Percentiles rank a stretch among this genome's conserved stretches.
Conservation (phyloP, 2,797 vertebrate genomes). For the Serranus cabrilla region DNA sequence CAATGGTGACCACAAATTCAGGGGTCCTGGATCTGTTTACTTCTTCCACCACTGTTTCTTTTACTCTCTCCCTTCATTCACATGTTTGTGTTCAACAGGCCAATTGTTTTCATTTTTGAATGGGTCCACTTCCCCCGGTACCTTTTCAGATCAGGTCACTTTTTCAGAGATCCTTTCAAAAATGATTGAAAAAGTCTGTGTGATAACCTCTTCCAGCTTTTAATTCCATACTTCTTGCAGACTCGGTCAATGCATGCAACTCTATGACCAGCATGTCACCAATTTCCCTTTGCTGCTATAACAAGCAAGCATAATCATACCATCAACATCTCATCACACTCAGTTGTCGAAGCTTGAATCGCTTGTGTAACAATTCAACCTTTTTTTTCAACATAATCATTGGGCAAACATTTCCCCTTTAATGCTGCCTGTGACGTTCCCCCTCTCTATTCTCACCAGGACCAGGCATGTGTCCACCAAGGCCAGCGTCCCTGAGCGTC, state of each 20-base stretch:
- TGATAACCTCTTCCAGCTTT: neutral
- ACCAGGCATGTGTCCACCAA: constrained; percentile 96
- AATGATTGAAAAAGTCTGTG: too few species aligned
- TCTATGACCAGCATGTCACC: constrained; percentile 18
- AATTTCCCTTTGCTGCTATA: constrained; percentile 13
- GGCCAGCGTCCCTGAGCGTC: constrained; percentile 95
- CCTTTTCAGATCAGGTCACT: too few species aligned
- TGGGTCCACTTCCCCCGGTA: too few species aligned
- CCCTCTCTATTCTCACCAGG: constrained; percentile 86
- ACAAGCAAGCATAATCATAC: neutral
- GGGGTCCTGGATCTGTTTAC: too few species aligned
- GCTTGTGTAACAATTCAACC: constrained; percentile 12
- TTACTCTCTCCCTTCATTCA: too few species aligned
- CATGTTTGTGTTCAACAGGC: too few species aligned
- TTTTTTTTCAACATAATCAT: neutral
- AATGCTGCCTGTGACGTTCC: neutral
- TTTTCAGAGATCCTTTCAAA: too few species aligned
- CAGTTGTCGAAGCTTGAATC: constrained; percentile 27
- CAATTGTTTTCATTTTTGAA: too few species aligned
- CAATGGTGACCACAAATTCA: too few species aligned
- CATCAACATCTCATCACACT: constrained; percentile 3
- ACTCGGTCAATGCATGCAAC: neutral
- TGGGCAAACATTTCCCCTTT: neutral
- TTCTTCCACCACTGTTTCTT: too few species aligned
- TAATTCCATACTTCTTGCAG: neutral